phyloP scores from a whole-genome alignment of 2,888 invertebrate species.

The Pimpla rufipes region DNA sequence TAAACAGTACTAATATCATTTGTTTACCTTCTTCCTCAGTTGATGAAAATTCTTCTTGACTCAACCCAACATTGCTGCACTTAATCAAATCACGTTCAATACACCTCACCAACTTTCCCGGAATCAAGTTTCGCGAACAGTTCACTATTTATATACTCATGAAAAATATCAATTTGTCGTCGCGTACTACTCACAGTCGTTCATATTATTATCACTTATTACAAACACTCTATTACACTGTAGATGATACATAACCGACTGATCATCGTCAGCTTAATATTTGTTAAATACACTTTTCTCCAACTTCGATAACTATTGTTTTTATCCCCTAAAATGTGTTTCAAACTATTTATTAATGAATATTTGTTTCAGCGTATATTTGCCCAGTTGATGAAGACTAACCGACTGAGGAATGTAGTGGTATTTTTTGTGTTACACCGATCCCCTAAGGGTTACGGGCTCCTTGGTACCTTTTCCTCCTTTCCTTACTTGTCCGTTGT shows the following conservation, averaged over 20 bases:
- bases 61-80: slow-evolving; percentile 7
- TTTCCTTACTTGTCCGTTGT: too few species aligned
- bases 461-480: too few species aligned
- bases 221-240: background rate
- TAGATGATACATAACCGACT: slow-evolving; percentile 2
- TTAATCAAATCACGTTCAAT: slow-evolving; percentile 3
- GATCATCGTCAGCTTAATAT: background rate
- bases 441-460: too few species aligned
- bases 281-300: background rate
- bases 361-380: slow-evolving; percentile 46
- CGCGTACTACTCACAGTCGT: background rate
- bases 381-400: slow-evolving; percentile 35
- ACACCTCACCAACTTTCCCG: background rate
- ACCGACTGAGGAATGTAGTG: background rate
- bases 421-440: too few species aligned
- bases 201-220: background rate
- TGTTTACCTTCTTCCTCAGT: slow-evolving; percentile 21
- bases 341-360: too few species aligned
- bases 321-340: background rate
- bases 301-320: slow-evolving; percentile 1
- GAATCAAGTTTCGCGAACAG: background rate
- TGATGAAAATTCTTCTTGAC: slow-evolving; percentile 1
- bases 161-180: slow-evolving; percentile 4
- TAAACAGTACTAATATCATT: background rate
- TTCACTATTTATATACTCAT: background rate